A percentile compares a stretch with the other conserved stretches of the same genome.
These are phyloP conservation scores for Muscicapa adusta DNA, from an alignment of 2,113 vertebrate species.

Conservation along the genomic window DNA sequence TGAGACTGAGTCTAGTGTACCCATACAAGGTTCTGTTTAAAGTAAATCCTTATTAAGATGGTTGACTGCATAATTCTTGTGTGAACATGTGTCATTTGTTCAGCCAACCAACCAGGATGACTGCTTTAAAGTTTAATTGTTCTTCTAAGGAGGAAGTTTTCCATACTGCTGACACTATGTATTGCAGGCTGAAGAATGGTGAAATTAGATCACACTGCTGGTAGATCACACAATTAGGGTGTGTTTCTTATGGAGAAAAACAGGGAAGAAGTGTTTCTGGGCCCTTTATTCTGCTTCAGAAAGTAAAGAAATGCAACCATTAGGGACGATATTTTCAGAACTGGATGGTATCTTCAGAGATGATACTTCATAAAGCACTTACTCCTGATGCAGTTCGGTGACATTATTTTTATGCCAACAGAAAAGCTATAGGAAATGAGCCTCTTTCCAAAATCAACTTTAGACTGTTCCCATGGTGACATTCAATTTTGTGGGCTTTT, in stretches of 20 bases:
- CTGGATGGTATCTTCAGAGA: not conserved
- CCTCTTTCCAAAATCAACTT: constrained; percentile 34
- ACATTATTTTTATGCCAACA: constrained; percentile 34
- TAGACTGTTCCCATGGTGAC: constrained; percentile 38
- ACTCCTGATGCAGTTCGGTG: constrained; percentile 32
- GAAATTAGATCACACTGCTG: not conserved
- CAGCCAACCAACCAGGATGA: constrained; percentile 43
- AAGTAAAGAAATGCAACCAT: not conserved
- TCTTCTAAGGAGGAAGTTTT: constrained; percentile 38
- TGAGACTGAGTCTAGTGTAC: constrained; percentile 69
- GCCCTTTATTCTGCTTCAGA: not conserved
- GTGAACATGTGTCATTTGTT: constrained; percentile 65
- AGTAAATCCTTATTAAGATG: constrained; percentile 69
- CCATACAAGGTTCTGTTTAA: constrained; percentile 69
- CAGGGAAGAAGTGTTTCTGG: not conserved
- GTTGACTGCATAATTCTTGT: constrained; percentile 64
- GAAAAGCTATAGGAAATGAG: constrained; percentile 22
- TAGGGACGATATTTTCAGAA: constrained; percentile 15
- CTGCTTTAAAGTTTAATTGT: constrained; percentile 28
- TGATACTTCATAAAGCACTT: not conserved
- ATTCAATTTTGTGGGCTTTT: not conserved
- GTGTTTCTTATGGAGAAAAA: not conserved
- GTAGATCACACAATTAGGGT: not conserved
- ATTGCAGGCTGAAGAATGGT: not conserved
- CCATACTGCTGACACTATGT: not conserved